These are phyloP conservation scores for Cephus pygmeus DNA, from an alignment of 2,888 invertebrate species.

Conservation along the genomic window DNA sequence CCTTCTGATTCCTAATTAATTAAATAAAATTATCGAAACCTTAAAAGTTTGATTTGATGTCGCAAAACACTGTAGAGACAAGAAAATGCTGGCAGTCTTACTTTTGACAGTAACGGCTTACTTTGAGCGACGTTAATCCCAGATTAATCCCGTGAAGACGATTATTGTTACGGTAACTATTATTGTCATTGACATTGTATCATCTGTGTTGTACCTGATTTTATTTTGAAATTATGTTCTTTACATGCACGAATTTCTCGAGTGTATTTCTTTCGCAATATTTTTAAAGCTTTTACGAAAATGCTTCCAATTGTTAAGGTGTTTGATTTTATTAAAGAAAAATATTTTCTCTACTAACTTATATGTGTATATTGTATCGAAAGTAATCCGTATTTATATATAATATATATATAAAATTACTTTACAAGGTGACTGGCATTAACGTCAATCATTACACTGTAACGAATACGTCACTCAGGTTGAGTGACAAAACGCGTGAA, in stretches of 20 bases:
- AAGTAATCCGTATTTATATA: constrained; percentile 33
- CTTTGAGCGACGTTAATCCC: neutral
- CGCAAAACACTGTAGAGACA: neutral
- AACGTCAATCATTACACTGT: constrained; percentile 32
- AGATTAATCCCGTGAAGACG: constrained; percentile 8
- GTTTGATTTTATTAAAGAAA: constrained; percentile 28
- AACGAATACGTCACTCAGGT: constrained; percentile 16
- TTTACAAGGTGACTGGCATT: constrained; percentile 36
- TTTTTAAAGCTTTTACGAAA: neutral
- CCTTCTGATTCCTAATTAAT: constrained; percentile 59
- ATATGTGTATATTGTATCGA: constrained; percentile 38
- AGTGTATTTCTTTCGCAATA: neutral
- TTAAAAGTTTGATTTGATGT: neutral
- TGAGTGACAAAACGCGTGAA: neutral
- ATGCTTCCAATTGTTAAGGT: constrained; percentile 7
- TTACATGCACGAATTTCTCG: neutral
- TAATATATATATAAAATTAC: constrained; percentile 32
- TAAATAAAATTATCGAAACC: neutral
- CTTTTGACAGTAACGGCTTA: neutral
- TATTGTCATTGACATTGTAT: neutral
- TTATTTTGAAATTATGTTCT: neutral
- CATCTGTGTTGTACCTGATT: constrained; percentile 9
- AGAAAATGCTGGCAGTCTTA: neutral
- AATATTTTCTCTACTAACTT: constrained; percentile 26
- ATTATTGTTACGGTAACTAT: constrained; percentile 16